phyloP scores from a whole-genome alignment of 1,140 invertebrate species.

The Trichonephila clavipes region DNA sequence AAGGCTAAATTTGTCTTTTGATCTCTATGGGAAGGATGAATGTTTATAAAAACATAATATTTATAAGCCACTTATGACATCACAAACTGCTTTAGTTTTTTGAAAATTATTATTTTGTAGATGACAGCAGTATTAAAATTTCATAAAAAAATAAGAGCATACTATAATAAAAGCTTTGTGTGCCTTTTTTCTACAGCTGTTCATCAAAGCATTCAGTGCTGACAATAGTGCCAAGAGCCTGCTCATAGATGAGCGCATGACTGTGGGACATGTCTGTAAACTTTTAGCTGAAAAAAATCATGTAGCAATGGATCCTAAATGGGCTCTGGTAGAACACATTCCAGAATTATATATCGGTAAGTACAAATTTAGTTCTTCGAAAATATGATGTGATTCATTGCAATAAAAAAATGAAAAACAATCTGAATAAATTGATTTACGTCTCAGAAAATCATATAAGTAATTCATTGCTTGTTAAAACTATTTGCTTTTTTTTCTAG shows the following conservation, averaged over 20 bases:
- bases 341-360: slow-evolving; percentile 98
- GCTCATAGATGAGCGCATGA: slow-evolving; percentile 98
- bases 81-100: too few relatives aligned
- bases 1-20: too few relatives aligned
- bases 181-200: slow-evolving; percentile 84
- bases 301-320: slow-evolving; percentile 94
- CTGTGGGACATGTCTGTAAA: slow-evolving; percentile 93
- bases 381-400: too few relatives aligned
- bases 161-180: neutral
- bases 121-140: too few relatives aligned
- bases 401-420: neutral
- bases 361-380: slow-evolving; percentile 78
- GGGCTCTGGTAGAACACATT: slow-evolving; percentile 96
- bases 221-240: slow-evolving; percentile 97
- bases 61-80: too few relatives aligned
- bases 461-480: too few relatives aligned
- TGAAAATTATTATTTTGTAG: too few relatives aligned
- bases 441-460: too few relatives aligned
- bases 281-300: slow-evolving; percentile 98
- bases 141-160: too few relatives aligned
- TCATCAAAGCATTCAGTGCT: slow-evolving; percentile 95
- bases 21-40: too few relatives aligned
- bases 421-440: neutral
- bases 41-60: too few relatives aligned
- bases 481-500: slow-evolving; percentile 83